Percentiles rank a stretch among this genome's conserved stretches.
Evolutionary conservation across 2,797 vertebrate genomes (phyloP).

Genomic region (Choloepus didactylus): DNA sequence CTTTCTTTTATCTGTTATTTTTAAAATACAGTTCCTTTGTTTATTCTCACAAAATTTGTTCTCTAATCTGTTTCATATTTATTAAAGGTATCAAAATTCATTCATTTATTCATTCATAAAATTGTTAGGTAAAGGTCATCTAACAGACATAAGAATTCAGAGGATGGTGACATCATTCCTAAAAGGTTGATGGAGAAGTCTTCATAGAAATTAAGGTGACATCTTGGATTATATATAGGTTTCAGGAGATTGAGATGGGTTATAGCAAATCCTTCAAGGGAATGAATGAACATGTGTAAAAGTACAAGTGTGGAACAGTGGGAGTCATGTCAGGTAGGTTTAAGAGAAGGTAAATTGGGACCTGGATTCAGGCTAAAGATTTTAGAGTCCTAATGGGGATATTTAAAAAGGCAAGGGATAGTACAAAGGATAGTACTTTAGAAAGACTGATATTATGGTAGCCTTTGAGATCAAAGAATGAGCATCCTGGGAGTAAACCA

Average conservation of each 20-base stretch:
- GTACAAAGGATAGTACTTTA: not conserved
- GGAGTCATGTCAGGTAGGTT: not conserved
- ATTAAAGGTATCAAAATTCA: not conserved
- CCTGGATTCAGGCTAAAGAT: not conserved
- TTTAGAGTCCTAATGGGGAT: not conserved
- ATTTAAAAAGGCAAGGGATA: not conserved
- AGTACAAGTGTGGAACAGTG: not conserved
- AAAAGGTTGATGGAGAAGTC: not conserved
- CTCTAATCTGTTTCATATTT: constrained; percentile 15
- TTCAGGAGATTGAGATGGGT: not conserved
- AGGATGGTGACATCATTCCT: not conserved
- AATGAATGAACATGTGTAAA: not conserved
- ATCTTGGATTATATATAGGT: not conserved
- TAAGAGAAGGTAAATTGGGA: not conserved
- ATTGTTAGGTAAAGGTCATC: not conserved
- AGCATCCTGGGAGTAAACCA: not conserved
- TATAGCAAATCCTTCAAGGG: not conserved
- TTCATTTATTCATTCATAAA: not conserved
- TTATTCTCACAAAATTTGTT: not conserved
- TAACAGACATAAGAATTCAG: not conserved
- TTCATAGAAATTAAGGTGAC: not conserved
- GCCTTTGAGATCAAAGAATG: not conserved
- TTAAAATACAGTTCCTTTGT: constrained; percentile 52
- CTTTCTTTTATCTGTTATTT: constrained; percentile 59
- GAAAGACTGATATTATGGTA: not conserved